phyloP scores from a whole-genome alignment of 2,888 invertebrate genomes.

The Actias luna region DNA sequence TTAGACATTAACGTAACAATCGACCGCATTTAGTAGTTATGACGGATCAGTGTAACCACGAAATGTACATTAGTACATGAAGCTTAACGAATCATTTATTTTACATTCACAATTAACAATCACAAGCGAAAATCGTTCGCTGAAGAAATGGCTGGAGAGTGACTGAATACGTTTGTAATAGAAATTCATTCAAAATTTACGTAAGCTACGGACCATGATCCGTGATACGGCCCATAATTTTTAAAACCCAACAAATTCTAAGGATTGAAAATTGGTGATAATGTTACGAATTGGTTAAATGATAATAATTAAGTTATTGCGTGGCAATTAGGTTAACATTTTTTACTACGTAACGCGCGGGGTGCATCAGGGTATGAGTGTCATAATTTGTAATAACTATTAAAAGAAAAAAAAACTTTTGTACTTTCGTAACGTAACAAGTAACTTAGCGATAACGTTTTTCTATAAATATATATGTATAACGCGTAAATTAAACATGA shows the following conservation, averaged over 20 bases:
- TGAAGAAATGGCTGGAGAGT: conserved; percentile 29
- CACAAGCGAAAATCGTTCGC: conserved; percentile 48
- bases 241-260: conserved; percentile 32
- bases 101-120: conserved; percentile 47
- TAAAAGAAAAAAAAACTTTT: conserved; percentile 57
- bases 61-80: conserved; percentile 21
- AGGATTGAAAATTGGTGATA: conserved; percentile 63
- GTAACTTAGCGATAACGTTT: conserved; percentile 74
- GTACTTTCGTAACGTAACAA: conserved; percentile 76
- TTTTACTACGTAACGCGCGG: conserved; percentile 74
- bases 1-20: conserved; percentile 55
- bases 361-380: conserved; percentile 82
- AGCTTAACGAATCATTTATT: conserved; percentile 23
- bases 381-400: conserved; percentile 73
- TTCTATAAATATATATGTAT: conserved; percentile 73
- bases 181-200: conserved; percentile 31
- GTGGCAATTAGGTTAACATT: conserved; percentile 71
- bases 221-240: conserved; percentile 20
- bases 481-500: conserved; percentile 69
- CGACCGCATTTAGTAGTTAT: conserved; percentile 64
- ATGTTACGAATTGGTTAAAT: conserved; percentile 75
- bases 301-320: conserved; percentile 76
- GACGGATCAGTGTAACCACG: conserved; percentile 30
- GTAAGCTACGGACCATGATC: conserved; percentile 6
- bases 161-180: conserved; percentile 19